Percentiles rank a stretch among this genome's conserved stretches.
Evolutionary conservation across 1,140 invertebrate genomes (phyloP).

Genomic region (Pseudomyrmex dendroicus): DNA sequence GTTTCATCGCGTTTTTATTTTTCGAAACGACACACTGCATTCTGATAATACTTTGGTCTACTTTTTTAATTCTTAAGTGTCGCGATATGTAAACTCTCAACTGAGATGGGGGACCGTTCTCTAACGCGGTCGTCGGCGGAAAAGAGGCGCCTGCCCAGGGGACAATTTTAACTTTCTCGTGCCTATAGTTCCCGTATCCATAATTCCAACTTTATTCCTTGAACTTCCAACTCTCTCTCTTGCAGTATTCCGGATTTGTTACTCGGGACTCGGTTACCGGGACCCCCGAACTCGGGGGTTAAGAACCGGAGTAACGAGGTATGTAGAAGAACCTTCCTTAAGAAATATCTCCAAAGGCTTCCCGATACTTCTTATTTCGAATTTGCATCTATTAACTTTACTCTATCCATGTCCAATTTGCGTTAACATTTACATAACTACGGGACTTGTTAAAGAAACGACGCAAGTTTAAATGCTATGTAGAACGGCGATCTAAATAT

Average conservation of each 20-base stretch:
- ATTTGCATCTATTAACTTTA: slow-evolving; percentile 54
- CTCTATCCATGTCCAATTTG: slow-evolving; percentile 31
- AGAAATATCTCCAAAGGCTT: slow-evolving; percentile 28
- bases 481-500: slow-evolving; percentile 7
- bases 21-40: neutral
- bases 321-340: slow-evolving; percentile 11
- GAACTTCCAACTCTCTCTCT: slow-evolving; percentile 42
- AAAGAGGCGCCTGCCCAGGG: slow-evolving; percentile 32
- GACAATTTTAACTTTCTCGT: slow-evolving; percentile 60
- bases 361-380: slow-evolving; percentile 25
- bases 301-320: slow-evolving; percentile 44
- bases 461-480: slow-evolving; percentile 22
- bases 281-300: slow-evolving; percentile 17
- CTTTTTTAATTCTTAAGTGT: slow-evolving; percentile 53
- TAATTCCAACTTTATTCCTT: slow-evolving; percentile 60
- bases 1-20: slow-evolving; percentile 14
- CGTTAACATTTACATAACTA: slow-evolving; percentile 47
- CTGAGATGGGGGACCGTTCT: neutral
- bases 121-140: slow-evolving; percentile 19
- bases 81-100: slow-evolving; percentile 48
- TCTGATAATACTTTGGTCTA: slow-evolving; percentile 38
- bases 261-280: slow-evolving; percentile 55
- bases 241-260: slow-evolving; percentile 59
- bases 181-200: slow-evolving; percentile 56
- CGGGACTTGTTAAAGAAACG: neutral